Evolutionary conservation across 2,888 invertebrate genomes (phyloP).

Genomic region (Gymnosoma rotundatum): DNA sequence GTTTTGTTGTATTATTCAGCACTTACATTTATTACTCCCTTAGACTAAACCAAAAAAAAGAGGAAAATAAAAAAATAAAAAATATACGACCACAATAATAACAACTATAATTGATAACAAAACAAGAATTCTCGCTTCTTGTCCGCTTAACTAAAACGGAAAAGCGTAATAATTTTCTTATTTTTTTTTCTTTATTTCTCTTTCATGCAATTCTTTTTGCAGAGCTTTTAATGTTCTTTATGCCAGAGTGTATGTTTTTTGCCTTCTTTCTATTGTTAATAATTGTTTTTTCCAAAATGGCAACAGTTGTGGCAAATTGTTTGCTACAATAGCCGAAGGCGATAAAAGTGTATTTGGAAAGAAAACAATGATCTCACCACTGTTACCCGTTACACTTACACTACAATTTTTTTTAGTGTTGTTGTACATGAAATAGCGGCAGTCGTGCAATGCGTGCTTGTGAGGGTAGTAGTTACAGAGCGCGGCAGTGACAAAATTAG

Average conservation of each 20-base stretch:
- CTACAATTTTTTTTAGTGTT: no score
- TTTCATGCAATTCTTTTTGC: conserved; percentile 9
- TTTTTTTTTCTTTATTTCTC: conserved; percentile 14
- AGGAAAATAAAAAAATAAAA: conserved; percentile 4
- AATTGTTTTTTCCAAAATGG: conserved; percentile 51
- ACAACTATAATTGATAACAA: conserved; percentile 69
- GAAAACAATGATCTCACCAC: conserved; percentile 56
- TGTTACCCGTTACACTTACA: conserved; percentile 73
- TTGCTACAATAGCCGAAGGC: conserved; percentile 66
- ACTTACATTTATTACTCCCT: conserved; percentile 50
- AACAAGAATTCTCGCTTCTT: conserved; percentile 49
- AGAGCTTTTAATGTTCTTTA: neutral
- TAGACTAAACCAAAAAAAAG: conserved; percentile 43
- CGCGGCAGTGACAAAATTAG: neutral
- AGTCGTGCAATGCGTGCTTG: neutral
- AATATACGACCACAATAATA: conserved; percentile 52
- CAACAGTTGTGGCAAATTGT: conserved; percentile 70
- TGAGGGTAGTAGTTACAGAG: neutral
- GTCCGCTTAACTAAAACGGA: conserved; percentile 47
- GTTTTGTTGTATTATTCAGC: conserved; percentile 15
- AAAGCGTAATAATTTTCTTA: conserved; percentile 36
- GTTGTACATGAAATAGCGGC: neutral
- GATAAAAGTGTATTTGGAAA: conserved; percentile 55
- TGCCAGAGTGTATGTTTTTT: conserved; percentile 6
- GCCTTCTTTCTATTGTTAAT: conserved; percentile 38